phyloP scores from a whole-genome alignment of 1,140 invertebrate genomes.

The Steinernema khuongi region DNA sequence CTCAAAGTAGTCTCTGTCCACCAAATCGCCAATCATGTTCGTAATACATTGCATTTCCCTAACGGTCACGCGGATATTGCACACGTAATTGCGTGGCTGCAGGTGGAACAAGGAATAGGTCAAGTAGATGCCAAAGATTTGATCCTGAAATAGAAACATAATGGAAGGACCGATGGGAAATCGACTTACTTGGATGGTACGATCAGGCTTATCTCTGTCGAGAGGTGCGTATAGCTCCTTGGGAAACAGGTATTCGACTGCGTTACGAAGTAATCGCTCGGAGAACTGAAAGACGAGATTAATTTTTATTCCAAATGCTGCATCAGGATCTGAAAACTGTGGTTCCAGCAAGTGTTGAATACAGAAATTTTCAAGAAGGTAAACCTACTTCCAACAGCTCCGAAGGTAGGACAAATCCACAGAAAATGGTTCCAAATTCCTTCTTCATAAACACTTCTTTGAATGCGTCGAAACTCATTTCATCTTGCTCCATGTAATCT shows the following conservation, averaged over 20 bases:
- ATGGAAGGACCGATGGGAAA: background rate
- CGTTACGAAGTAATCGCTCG: background rate
- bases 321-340: too few relatives aligned
- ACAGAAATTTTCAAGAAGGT: background rate
- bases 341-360: background rate
- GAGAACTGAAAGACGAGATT: background rate
- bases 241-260: background rate
- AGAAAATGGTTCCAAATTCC: background rate
- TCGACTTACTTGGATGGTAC: background rate
- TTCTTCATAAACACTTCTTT: background rate
- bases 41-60: background rate
- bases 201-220: background rate
- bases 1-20: background rate
- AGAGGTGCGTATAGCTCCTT: background rate
- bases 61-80: background rate
- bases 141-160: background rate
- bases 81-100: background rate
- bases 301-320: too few relatives aligned
- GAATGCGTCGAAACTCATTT: background rate
- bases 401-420: background rate
- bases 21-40: background rate
- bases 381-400: background rate
- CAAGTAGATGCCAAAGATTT: background rate
- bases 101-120: background rate
- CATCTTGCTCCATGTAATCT: background rate